Percentiles rank a stretch among this genome's conserved stretches.
Evolutionary conservation across 53 echinoderm and acorn worm species (phyloP).

Genomic region (Antedon mediterranea): DNA sequence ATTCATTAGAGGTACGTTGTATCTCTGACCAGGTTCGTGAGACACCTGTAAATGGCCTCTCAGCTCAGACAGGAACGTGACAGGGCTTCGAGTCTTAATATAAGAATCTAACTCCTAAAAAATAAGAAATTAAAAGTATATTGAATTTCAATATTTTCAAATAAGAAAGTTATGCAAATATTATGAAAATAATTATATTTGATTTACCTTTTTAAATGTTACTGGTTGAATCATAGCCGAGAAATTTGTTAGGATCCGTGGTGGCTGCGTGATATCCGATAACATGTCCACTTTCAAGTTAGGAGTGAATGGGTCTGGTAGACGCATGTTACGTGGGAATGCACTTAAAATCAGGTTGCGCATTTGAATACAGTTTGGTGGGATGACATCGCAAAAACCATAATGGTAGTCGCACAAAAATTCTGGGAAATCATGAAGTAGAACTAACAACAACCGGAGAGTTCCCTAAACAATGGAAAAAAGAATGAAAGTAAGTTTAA

Average conservation of each 20-base stretch:
- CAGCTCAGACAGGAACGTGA: slow-evolving; percentile 94
- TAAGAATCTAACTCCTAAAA: slow-evolving; percentile 90
- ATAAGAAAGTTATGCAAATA: too few species aligned
- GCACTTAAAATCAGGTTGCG: slow-evolving; percentile 97
- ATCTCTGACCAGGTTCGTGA: slow-evolving; percentile 81
- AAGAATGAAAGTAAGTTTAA: too few species aligned
- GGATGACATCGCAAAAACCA: slow-evolving; percentile 99
- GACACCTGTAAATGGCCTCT: slow-evolving; percentile 91
- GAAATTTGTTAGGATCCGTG: slow-evolving; percentile 91
- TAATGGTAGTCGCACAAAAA: slow-evolving; percentile 99
- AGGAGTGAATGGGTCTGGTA: slow-evolving; percentile 97
- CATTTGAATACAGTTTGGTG: slow-evolving; percentile 99
- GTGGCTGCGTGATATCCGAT: slow-evolving; percentile 86
- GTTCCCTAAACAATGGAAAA: slow-evolving; percentile 35
- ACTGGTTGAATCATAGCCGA: slow-evolving; percentile 92
- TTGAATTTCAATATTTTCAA: too few species aligned
- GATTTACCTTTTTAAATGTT: slow-evolving; percentile 92
- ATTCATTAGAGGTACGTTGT: slow-evolving; percentile 95
- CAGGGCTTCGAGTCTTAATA: slow-evolving; percentile 89
- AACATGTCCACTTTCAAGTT: slow-evolving; percentile 99
- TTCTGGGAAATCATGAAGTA: slow-evolving; percentile 98
- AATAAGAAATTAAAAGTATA: too few species aligned
- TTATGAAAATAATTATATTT: background rate
- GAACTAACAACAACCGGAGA: slow-evolving; percentile 72
- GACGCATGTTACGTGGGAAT: slow-evolving; percentile 99